A percentile compares a stretch with the other conserved stretches of the same genome.
phyloP scores from a whole-genome alignment of 2,797 vertebrate species.

The Apodemus agrarius region DNA sequence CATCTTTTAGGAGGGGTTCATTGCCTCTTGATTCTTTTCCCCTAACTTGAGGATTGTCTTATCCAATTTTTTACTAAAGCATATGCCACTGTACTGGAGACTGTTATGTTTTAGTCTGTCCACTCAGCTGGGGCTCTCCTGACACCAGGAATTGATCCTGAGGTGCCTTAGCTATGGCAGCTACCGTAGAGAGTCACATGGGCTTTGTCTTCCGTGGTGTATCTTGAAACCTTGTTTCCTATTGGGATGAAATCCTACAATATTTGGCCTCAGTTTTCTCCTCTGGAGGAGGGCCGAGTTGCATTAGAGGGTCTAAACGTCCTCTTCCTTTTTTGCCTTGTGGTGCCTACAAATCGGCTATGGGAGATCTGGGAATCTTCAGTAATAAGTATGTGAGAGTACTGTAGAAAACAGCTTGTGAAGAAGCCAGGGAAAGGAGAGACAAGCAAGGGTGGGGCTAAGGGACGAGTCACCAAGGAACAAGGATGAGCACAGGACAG shows the following conservation, averaged over 20 bases:
- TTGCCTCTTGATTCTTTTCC: neutral
- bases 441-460: neutral
- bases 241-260: neutral
- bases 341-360: neutral
- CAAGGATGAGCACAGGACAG: neutral
- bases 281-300: conserved; percentile 2
- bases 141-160: neutral
- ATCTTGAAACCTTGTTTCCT: conserved; percentile 14
- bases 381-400: neutral
- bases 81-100: neutral
- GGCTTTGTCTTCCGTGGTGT: neutral
- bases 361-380: neutral
- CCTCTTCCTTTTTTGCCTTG: neutral
- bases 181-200: conserved; percentile 7
- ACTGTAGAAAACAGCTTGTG: neutral
- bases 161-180: neutral
- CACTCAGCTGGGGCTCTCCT: neutral
- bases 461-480: conserved; percentile 14
- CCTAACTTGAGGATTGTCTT: neutral
- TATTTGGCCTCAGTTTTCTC: conserved; percentile 9
- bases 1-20: neutral
- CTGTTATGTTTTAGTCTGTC: neutral
- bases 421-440: neutral
- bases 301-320: neutral
- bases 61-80: neutral